Evolutionary conservation across 1,140 invertebrate genomes (phyloP).

Genomic region (Rhagoletis pomonella): DNA sequence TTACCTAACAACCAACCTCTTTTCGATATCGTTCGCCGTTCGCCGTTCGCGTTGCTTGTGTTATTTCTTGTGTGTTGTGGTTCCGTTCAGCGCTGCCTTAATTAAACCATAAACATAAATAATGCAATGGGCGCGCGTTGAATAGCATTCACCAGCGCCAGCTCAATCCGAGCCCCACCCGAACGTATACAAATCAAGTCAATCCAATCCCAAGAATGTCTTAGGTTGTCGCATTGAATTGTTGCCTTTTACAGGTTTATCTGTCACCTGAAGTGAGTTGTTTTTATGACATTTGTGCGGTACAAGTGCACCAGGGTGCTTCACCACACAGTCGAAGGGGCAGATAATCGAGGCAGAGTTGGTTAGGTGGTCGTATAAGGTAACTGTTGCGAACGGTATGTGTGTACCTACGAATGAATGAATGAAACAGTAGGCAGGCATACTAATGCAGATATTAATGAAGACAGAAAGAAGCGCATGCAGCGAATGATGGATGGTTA

Average conservation of each 20-base stretch:
- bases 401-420: neutral
- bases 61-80: neutral
- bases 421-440: neutral
- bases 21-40: neutral
- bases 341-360: neutral
- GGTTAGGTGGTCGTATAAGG: neutral
- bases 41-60: neutral
- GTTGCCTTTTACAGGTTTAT: constrained; percentile 28
- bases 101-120: constrained; percentile 51
- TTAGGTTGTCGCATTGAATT: neutral
- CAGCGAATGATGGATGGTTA: neutral
- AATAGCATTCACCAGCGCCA: neutral
- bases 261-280: neutral
- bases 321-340: neutral
- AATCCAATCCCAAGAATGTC: constrained; percentile 24
- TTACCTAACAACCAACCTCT: neutral
- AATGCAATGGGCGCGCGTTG: constrained; percentile 17
- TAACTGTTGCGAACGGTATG: neutral
- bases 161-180: neutral
- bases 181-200: neutral
- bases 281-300: neutral
- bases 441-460: neutral
- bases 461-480: neutral
- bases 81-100: constrained; percentile 30
- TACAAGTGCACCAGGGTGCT: neutral